These are phyloP conservation scores for Cremastinae sp. DNA, from an alignment of 2,888 invertebrate genomes.

Conservation along the genomic window DNA sequence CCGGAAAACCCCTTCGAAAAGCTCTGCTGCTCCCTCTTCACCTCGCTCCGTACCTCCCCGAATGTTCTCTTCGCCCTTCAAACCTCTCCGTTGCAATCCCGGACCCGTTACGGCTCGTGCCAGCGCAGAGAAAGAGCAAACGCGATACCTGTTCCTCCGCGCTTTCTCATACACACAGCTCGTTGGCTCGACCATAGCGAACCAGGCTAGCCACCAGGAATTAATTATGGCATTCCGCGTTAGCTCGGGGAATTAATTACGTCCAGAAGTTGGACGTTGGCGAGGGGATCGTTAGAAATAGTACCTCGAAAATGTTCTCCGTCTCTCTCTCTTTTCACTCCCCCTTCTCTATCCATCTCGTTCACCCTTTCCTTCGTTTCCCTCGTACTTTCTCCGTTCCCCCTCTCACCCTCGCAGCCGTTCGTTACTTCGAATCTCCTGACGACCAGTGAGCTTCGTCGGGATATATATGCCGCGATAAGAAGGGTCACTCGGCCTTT, in stretches of 20 bases:
- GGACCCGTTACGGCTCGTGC: conserved; percentile 41
- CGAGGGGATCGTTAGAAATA: conserved; percentile 63
- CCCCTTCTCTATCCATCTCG: conserved; percentile 38
- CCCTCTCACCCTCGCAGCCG: conserved; percentile 1
- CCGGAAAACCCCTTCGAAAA: too few species aligned
- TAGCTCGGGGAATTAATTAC: conserved; percentile 79
- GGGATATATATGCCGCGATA: conserved; percentile 14
- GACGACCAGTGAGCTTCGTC: conserved; percentile 14
- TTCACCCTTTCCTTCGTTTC: conserved; percentile 28
- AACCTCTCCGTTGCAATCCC: conserved; percentile 17
- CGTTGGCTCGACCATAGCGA: conserved; percentile 51
- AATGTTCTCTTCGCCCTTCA: conserved; percentile 17
- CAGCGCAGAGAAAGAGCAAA: background rate
- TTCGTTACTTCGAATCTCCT: conserved; percentile 19
- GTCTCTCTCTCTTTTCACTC: conserved; percentile 37
- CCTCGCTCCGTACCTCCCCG: conserved; percentile 59
- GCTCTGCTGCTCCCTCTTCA: conserved; percentile 53
- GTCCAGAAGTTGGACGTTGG: conserved; percentile 78
- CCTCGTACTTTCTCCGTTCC: background rate
- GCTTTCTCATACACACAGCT: conserved; percentile 43
- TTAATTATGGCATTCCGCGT: conserved; percentile 80
- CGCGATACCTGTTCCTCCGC: too few species aligned
- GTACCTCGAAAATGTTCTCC: conserved; percentile 51
- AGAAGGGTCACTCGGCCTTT: conserved; percentile 13
- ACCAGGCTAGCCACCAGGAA: conserved; percentile 72